Percentiles rank a stretch among this genome's conserved stretches.
phyloP scores from a whole-genome alignment of 2,888 invertebrate species.

The Pseudoips prasinana region DNA sequence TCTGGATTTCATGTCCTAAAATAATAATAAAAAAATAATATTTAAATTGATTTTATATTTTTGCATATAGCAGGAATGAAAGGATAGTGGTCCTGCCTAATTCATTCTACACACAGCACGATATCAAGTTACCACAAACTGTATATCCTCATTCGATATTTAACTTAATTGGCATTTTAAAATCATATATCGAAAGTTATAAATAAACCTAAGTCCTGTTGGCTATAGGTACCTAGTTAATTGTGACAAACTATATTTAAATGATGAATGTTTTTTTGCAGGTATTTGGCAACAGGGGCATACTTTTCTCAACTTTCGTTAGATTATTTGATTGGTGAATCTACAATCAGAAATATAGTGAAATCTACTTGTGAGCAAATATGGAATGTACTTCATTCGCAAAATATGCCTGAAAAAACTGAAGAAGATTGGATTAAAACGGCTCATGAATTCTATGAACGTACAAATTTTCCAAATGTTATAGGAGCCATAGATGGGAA shows the following conservation, averaged over 20 bases:
- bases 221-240: neutral
- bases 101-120: neutral
- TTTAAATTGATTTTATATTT: too few relatives aligned
- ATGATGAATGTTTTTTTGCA: conserved; percentile 10
- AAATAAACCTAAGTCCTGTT: neutral
- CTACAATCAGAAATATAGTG: conserved; percentile 17
- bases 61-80: too few relatives aligned
- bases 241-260: neutral
- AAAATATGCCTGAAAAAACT: conserved; percentile 28
- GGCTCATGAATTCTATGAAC: conserved; percentile 16
- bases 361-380: conserved; percentile 20
- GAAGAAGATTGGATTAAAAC: conserved; percentile 17
- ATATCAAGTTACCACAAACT: neutral
- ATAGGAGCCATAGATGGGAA: too few relatives aligned
- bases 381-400: conserved; percentile 33
- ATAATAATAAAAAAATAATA: too few relatives aligned
- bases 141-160: neutral
- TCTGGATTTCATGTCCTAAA: too few relatives aligned
- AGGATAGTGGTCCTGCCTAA: too few relatives aligned
- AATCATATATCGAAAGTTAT: neutral
- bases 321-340: conserved; percentile 31
- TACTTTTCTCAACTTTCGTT: conserved; percentile 31
- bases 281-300: conserved; percentile 30
- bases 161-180: neutral
- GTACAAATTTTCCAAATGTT: too few relatives aligned